These are phyloP conservation scores for Apantesis nais DNA, from an alignment of 2,888 invertebrate genomes.

Conservation along the genomic window DNA sequence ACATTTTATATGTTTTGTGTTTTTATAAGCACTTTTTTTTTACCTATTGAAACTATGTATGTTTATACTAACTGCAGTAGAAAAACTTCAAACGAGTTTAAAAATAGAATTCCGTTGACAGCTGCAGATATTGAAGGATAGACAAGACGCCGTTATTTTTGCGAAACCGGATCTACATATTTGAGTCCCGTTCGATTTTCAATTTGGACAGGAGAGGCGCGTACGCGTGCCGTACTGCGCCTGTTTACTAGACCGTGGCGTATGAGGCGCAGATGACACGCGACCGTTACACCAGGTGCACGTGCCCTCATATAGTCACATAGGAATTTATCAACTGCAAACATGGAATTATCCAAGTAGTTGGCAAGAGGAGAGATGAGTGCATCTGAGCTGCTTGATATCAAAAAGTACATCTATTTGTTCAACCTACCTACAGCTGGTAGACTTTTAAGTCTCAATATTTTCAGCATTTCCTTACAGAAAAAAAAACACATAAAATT, in stretches of 20 bases:
- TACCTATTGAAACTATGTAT: background rate
- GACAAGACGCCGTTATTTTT: constrained; percentile 45
- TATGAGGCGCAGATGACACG: constrained; percentile 84
- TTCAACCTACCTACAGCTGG: background rate
- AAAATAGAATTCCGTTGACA: constrained; percentile 39
- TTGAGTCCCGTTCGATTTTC: constrained; percentile 49
- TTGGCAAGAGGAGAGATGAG: constrained; percentile 32
- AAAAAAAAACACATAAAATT: background rate
- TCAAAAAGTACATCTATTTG: background rate
- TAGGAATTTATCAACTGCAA: constrained; percentile 36
- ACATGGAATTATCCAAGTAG: constrained; percentile 17
- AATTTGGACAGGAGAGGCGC: constrained; percentile 51
- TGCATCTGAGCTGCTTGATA: background rate
- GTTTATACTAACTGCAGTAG: background rate
- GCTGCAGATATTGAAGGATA: constrained; percentile 22
- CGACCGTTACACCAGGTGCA: constrained; percentile 85
- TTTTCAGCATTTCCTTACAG: background rate
- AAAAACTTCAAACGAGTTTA: constrained; percentile 13
- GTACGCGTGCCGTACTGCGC: constrained; percentile 72
- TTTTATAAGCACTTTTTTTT: background rate
- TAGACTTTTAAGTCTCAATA: background rate
- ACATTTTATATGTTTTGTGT: background rate
- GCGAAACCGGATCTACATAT: constrained; percentile 43
- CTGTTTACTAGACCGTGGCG: constrained; percentile 73
- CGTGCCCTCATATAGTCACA: constrained; percentile 46